phyloP scores from a whole-genome alignment of 2,113 vertebrate genomes.

The Rana temporaria region DNA sequence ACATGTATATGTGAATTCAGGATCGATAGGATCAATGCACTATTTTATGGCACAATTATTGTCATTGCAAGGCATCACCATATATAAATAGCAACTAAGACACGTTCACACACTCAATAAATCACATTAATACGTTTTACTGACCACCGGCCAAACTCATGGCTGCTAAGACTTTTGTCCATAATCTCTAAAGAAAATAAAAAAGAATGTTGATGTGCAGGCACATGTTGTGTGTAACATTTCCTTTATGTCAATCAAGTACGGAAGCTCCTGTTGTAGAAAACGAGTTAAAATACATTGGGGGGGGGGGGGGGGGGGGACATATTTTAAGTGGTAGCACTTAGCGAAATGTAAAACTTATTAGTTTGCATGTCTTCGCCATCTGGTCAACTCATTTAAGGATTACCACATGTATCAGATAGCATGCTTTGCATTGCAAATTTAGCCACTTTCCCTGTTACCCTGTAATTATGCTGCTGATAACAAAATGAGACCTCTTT shows the following conservation, averaged over 20 bases:
- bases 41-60: neutral
- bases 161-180: neutral
- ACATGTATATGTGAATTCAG: too few relatives aligned
- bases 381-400: conserved; percentile 37
- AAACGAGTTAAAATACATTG: conserved; percentile 10
- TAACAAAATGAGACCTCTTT: conserved; percentile 38
- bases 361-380: conserved; percentile 20
- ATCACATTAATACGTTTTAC: neutral
- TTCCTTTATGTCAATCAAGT: neutral
- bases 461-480: conserved; percentile 26
- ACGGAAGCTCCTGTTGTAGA: neutral
- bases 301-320: too few relatives aligned
- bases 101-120: neutral
- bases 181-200: neutral
- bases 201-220: neutral
- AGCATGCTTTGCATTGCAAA: conserved; percentile 42
- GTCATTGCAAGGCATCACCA: neutral
- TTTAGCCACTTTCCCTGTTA: conserved; percentile 24
- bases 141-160: neutral
- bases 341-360: conserved; percentile 1
- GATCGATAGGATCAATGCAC: too few relatives aligned
- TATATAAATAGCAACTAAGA: neutral
- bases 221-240: conserved; percentile 2
- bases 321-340: neutral
- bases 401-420: conserved; percentile 21